These are phyloP conservation scores for Notothenia rossii DNA, from an alignment of 2,113 vertebrate genomes.

Conservation along the genomic window DNA sequence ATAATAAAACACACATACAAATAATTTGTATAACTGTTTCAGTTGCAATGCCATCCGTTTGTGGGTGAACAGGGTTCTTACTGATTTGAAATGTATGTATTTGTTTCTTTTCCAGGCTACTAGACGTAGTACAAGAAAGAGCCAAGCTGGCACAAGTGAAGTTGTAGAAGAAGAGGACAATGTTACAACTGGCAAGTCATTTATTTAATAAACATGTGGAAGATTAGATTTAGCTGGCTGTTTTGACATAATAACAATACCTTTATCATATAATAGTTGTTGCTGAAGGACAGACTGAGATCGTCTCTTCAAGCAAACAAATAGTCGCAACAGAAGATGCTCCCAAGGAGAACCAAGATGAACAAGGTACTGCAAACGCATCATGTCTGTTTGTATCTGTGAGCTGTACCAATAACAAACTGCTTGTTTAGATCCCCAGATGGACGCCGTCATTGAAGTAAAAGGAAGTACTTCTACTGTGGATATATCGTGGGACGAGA, in stretches of 20 bases:
- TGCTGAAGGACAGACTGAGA: conserved; percentile 29
- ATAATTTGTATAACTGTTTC: no score
- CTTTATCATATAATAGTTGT: background rate
- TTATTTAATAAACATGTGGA: background rate
- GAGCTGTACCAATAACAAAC: conserved; percentile 11
- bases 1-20: no score
- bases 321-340: background rate
- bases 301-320: background rate
- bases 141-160: conserved; percentile 4
- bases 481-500: conserved; percentile 32
- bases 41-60: no score
- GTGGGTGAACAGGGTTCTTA: no score
- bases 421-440: conserved; percentile 36
- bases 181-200: conserved; percentile 37
- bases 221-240: background rate
- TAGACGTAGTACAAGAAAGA: conserved; percentile 27
- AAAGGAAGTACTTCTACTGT: conserved; percentile 34
- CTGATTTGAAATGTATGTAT: background rate
- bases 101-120: conserved; percentile 38
- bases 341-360: background rate
- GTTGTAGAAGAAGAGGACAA: conserved; percentile 2
- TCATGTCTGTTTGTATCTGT: background rate
- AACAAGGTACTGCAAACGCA: conserved; percentile 11
- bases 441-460: conserved; percentile 21
- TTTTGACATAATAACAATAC: background rate